Percentiles rank a stretch among this genome's conserved stretches.
phyloP scores from a whole-genome alignment of 2,113 vertebrate genomes.

The Pachycephala philippinensis region DNA sequence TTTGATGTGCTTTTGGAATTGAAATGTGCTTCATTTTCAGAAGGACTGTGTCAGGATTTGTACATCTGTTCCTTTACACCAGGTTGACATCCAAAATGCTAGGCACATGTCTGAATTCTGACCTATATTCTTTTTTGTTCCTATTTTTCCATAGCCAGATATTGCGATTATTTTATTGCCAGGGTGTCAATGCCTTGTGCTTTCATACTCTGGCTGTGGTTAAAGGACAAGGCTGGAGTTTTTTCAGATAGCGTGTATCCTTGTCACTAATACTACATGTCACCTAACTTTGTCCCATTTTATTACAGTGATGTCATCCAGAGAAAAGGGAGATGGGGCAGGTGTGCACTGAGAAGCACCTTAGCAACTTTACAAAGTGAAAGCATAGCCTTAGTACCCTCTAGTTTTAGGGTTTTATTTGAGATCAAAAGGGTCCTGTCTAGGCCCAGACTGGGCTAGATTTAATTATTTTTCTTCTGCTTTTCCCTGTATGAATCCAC shows the following conservation, averaged over 20 bases:
- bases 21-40: neutral
- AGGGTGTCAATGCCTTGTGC: neutral
- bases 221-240: neutral
- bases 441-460: neutral
- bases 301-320: neutral
- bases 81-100: neutral
- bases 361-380: neutral
- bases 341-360: neutral
- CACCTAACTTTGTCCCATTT: neutral
- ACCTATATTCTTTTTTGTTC: neutral
- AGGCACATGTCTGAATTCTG: neutral
- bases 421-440: neutral
- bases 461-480: neutral
- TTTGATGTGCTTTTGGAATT: neutral
- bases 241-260: neutral
- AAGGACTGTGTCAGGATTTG: neutral
- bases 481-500: neutral
- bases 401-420: neutral
- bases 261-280: neutral
- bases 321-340: neutral
- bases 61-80: neutral
- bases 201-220: neutral
- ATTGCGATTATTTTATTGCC: neutral
- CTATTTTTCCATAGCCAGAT: neutral
- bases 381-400: neutral